Percentiles rank a stretch among this genome's conserved stretches.
phyloP scores from a whole-genome alignment of 2,888 invertebrate species.

The Nemapogon koenigi region DNA sequence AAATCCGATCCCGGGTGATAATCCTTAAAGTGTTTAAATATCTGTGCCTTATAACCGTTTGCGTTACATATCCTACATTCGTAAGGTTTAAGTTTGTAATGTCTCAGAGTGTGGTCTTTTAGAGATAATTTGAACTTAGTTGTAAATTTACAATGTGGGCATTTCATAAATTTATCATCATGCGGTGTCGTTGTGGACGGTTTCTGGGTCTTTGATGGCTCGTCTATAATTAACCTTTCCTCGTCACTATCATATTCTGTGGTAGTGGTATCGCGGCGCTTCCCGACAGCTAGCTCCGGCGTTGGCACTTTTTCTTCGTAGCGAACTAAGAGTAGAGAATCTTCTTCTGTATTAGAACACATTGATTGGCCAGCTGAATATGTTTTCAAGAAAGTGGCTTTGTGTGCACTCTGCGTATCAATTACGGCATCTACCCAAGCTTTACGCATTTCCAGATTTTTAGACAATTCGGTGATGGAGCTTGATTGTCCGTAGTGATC shows the following conservation, averaged over 20 bases:
- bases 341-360: too few relatives aligned
- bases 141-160: conserved; percentile 32
- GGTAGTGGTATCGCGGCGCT: conserved; percentile 16
- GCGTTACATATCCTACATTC: too few relatives aligned
- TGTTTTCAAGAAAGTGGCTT: not conserved
- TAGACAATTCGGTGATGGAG: conserved; percentile 27
- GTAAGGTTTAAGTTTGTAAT: conserved; percentile 49
- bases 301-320: conserved; percentile 36
- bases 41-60: conserved; percentile 24
- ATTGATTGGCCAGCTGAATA: too few relatives aligned
- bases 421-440: conserved; percentile 35
- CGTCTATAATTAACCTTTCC: conserved; percentile 32
- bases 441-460: conserved; percentile 28
- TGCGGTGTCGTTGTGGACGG: not conserved
- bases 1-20: conserved; percentile 35
- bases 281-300: conserved; percentile 18
- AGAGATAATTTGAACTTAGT: conserved; percentile 22
- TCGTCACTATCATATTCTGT: conserved; percentile 29
- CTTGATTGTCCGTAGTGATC: conserved; percentile 27
- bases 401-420: conserved; percentile 24
- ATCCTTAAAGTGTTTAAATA: conserved; percentile 31
- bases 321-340: conserved; percentile 40
- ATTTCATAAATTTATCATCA: conserved; percentile 21
- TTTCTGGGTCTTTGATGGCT: conserved; percentile 17
- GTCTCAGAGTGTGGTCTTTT: conserved; percentile 45